Base-by-base conservation (phyloP, 2,797 vertebrate species). In the Dallia pectoralis region DNA sequence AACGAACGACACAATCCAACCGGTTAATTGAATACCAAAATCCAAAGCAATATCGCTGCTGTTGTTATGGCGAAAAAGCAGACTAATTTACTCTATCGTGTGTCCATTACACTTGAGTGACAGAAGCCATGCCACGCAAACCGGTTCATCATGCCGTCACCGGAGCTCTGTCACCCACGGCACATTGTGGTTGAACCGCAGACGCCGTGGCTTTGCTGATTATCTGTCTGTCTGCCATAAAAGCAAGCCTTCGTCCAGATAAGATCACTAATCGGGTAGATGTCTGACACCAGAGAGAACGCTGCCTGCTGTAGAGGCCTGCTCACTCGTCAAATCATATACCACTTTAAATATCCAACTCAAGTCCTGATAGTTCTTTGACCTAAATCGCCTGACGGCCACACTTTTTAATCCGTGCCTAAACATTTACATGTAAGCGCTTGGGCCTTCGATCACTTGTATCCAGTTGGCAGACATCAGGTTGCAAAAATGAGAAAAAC, bases 121-220 rank as follows among this genome's bases (percentile, higher is more conserved):
- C 65, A 70, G 72, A 67, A 33, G 70, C 77, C 72, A 63, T 65
- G 70, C 53, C 64, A 76, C 65, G 69, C 32, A 30, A 67, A 51
- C 18, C 25, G 11, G 25, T 48, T 78, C 70, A 74, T 67, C 63
- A 61, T 70, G 30, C 74, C 72, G 62, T 40, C 0, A 70, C 51
- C 51, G 81, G 72, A 79, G n/a, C 40, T 63, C 36, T 67, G 81
- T 80, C 16, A 71, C 32, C 22, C 72, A 70, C 76, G 77, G 68
- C 73, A 65, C 25, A 47, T 76, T 25, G 48, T 32, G 44, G 64
- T 72, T 27, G 62, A 70, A 73, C 69, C 70, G 61, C 71, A 47
- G 25, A 30, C 51, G 47, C 6, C 53, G 40, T 64, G 44, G 49
- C 27, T 29, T 19, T 6, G 44, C 53, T 70, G 61, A 48, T 79